phyloP scores from a whole-genome alignment of 2,113 vertebrate genomes.

The Burhinus bistriatus region DNA sequence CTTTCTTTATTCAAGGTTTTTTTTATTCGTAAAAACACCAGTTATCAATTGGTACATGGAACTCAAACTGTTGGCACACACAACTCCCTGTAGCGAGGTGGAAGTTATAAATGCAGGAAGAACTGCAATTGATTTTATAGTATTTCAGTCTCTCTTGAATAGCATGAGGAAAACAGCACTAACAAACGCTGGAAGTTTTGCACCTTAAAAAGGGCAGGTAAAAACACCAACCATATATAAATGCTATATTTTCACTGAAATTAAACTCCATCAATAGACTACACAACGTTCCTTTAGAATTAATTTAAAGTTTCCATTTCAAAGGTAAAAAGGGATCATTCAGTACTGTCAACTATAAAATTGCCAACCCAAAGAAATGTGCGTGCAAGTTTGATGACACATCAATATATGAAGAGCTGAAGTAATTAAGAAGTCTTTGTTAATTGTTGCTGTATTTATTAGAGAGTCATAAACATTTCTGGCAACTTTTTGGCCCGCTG shows the following conservation, averaged over 20 bases:
- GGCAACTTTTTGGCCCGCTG: background rate
- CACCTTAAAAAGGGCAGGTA: background rate
- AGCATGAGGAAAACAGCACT: background rate
- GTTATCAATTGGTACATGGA: background rate
- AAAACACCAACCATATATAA: background rate
- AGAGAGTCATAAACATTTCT: background rate
- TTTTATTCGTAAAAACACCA: background rate
- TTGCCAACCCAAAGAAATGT: background rate
- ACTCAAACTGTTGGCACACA: background rate
- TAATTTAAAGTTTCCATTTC: background rate
- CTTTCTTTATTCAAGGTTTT: background rate
- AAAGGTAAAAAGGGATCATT: background rate
- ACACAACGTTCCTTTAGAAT: background rate
- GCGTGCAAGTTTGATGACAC: background rate
- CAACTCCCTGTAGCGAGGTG: background rate
- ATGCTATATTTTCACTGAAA: background rate
- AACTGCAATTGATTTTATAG: background rate
- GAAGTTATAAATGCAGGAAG: background rate
- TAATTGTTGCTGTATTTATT: background rate
- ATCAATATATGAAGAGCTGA: background rate
- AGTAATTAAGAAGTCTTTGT: background rate
- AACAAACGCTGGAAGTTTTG: background rate
- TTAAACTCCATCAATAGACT: background rate
- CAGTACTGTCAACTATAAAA: background rate
- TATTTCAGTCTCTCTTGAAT: background rate